Evolutionary conservation across 2,888 invertebrate species (phyloP), one percentile per base, ranked within the genome.

Genomic region (Tetragnatha montana): DNA sequence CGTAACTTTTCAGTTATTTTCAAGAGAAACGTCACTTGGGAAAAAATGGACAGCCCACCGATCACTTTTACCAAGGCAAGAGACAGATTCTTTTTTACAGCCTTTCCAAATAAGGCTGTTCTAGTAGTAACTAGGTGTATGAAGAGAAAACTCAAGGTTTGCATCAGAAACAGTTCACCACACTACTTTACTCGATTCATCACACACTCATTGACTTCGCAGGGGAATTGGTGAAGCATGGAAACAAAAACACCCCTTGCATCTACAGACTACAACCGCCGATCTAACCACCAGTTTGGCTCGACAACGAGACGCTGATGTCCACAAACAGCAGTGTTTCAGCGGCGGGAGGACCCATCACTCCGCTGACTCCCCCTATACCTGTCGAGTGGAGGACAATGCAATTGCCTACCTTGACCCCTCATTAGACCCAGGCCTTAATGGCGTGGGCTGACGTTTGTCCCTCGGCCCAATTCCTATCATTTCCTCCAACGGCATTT

Each of bases 381-480:
- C n/a, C 69, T 74, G 81, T 81, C 76, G 81, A 51, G 19, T 19
- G 21, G 2, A n/a, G 85, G 81, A 89, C 84, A 85, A 81, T 60
- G 85, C 85, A 89, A 89, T 89, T 85, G 47, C 81, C 6, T 68
- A 83, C 47, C 86, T 22, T 35, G 6, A 19, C 21, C 35, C 22
- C 22, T 73, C 69, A 68, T 35, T 75, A 69, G 35, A 17, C 50
- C 19, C 84, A 73, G 21, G 50, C 51, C 68, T 78, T 86, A 87
- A 82, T 84, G 82, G 83, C 78, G 74, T 70, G 80, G 68, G 90
- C 60, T 51, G 82, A 87, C 75, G 81, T 90, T 90, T 90, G 90
- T 90, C 90, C 87, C 80, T 90, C 90, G 80, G 71, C 50, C 79
- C 90, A 87, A 74, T 87, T 79, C 80, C 22, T 35, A 76, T 21